Base-by-base conservation (phyloP, 2,797 vertebrate genomes). In the Leptodactylus fallax region DNA sequence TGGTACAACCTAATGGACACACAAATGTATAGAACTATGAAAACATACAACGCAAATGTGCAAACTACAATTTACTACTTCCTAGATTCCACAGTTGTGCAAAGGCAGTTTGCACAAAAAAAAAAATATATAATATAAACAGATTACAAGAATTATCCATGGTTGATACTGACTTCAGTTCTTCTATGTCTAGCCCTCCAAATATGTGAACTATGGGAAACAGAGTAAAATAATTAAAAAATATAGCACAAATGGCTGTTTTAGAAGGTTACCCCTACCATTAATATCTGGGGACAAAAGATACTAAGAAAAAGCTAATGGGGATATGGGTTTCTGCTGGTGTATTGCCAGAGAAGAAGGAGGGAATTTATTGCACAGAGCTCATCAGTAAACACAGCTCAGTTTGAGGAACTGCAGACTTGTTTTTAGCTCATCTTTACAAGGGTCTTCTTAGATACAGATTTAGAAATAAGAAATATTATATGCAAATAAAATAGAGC, bases 361-460 rank as follows among this genome's bases (percentile, higher is more conserved):
- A 72, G 14, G 21, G 51, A 72, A 78, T 77, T 36, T 67, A 17
- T 72, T 55, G 23, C 47, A 55, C 65, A 71, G n/a, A 53, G n/a
- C 60, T 80, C 56, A 58, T 85, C 67, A 58, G 67, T 88, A 87
- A 87, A 69, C 82, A 88, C 49, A 79, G 11, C 27, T 84, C 45
- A 74, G 16, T 72, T 61, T 88, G 63, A 85, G 77, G 14, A 88
- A 45, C 82, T 80, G 65, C 82, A 88, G 87, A 12, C 55, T 9
- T 55, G 76, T 74, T 85, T 72, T 63, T 25, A 61, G 45, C 21
- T 61, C 56, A 77, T 69, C 71, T 77, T 87, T 36, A 87, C 56
- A 80, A 69, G 45, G 74, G 47, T n/a, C n/a, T n/a, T 25, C 58
- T 77, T 56, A 63, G n/a, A 71, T 36, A 72, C 65, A 83, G n/a